These are phyloP conservation scores for Trissoscelio sp. DNA, from an alignment of 2,888 invertebrate species.

Conservation along the genomic window DNA sequence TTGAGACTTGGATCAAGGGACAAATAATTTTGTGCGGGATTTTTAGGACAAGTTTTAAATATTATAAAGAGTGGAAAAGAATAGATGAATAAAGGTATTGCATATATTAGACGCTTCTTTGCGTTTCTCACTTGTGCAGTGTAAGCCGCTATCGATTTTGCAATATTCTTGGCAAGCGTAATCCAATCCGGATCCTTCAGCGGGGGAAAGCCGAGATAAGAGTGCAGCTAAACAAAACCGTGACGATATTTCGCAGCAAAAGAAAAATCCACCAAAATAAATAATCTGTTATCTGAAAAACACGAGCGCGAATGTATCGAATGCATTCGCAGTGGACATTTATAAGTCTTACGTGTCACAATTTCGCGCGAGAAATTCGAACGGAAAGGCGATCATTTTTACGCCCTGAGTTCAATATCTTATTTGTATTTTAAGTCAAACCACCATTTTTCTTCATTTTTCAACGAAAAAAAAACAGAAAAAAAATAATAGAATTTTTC, in stretches of 20 bases:
- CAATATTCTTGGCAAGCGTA: constrained; percentile 67
- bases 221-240: constrained; percentile 65
- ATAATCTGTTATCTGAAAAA: constrained; percentile 60
- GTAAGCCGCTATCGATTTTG: constrained; percentile 65
- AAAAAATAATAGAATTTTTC: too few species aligned
- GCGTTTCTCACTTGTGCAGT: constrained; percentile 53
- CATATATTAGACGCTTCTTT: constrained; percentile 57
- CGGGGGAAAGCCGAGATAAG: constrained; percentile 63
- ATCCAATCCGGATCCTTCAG: constrained; percentile 65
- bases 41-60: too few species aligned
- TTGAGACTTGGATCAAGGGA: too few species aligned
- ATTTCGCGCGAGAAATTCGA: constrained; percentile 32
- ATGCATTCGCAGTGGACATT: constrained; percentile 40
- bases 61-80: constrained; percentile 26
- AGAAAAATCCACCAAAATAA: constrained; percentile 57
- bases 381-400: constrained; percentile 26
- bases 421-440: background rate
- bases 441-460: background rate
- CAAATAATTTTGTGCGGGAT: too few species aligned
- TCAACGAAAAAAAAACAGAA: too few species aligned
- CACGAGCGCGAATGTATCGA: constrained; percentile 37
- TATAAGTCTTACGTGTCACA: constrained; percentile 37
- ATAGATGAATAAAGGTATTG: constrained; percentile 41
- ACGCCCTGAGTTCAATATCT: background rate
- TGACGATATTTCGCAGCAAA: constrained; percentile 54